phyloP scores from a whole-genome alignment of 1,140 invertebrate genomes.

The Drosophila tristis region DNA sequence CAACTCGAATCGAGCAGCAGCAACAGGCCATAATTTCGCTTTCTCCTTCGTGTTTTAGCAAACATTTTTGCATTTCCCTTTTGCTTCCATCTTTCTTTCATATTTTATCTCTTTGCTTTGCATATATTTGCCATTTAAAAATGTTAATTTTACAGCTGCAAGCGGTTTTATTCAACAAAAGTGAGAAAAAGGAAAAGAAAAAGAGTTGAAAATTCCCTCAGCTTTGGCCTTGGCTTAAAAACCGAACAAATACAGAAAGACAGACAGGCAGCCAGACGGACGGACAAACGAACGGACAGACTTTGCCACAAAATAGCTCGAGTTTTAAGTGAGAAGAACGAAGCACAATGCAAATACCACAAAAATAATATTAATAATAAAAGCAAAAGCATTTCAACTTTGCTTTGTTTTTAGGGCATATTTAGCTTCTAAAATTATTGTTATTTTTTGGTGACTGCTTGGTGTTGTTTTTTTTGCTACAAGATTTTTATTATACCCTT shows the following conservation, averaged over 20 bases:
- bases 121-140: constrained; percentile 39
- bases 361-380: not conserved
- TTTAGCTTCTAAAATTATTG: constrained; percentile 58
- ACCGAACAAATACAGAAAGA: constrained; percentile 22
- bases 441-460: constrained; percentile 30
- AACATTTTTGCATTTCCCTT: constrained; percentile 16
- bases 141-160: constrained; percentile 27
- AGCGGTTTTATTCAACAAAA: constrained; percentile 1
- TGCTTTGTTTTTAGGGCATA: constrained; percentile 54
- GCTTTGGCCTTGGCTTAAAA: constrained; percentile 52
- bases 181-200: constrained; percentile 8
- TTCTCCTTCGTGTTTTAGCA: constrained; percentile 41
- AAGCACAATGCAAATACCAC: constrained; percentile 14
- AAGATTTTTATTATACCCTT: too few species aligned
- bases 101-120: constrained; percentile 11
- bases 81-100: not conserved
- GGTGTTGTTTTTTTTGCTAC: constrained; percentile 12
- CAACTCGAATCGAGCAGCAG: constrained; percentile 19
- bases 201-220: constrained; percentile 35
- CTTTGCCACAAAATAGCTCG: constrained; percentile 21
- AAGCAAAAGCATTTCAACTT: constrained; percentile 30
- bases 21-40: constrained; percentile 2
- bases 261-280: not conserved
- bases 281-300: too few species aligned
- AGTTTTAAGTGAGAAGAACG: constrained; percentile 6